Conservation (phyloP, 2,888 invertebrate species). For the Caenorhabditis sp. region DNA sequence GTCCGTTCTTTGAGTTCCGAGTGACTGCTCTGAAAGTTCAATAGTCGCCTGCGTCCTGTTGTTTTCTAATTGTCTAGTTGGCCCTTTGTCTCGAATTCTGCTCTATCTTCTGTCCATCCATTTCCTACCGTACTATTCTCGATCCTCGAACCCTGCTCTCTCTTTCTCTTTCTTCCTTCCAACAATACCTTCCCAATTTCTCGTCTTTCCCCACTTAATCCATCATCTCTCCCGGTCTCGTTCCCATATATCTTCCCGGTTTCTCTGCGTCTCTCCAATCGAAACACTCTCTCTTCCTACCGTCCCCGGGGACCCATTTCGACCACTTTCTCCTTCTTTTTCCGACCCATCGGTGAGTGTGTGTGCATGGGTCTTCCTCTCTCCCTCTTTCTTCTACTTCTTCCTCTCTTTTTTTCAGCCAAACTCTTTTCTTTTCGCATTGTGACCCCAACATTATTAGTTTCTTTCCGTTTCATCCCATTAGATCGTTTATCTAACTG, state of each 20-base stretch:
- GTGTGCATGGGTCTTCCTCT: constrained; percentile 38
- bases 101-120: too few relatives aligned
- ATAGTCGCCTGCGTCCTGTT: too few relatives aligned
- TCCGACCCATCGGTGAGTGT: constrained; percentile 53
- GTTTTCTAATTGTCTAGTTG: too few relatives aligned
- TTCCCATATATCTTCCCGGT: constrained; percentile 35
- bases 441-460: constrained; percentile 36
- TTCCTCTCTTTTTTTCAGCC: constrained; percentile 41
- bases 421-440: constrained; percentile 27
- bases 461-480: constrained; percentile 2
- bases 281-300: constrained; percentile 17
- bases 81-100: too few relatives aligned
- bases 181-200: neutral
- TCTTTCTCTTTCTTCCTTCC: neutral
- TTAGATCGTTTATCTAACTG: constrained; percentile 35
- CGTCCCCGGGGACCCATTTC: constrained; percentile 59
- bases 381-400: constrained; percentile 8
- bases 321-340: constrained; percentile 49
- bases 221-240: constrained; percentile 34
- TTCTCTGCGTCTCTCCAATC: constrained; percentile 45
- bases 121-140: too few relatives aligned
- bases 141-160: neutral
- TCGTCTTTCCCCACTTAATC: constrained; percentile 46
- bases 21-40: too few relatives aligned
- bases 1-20: too few relatives aligned